phyloP scores from a whole-genome alignment of 2,888 invertebrate genomes.

The Brachypterus glaber region DNA sequence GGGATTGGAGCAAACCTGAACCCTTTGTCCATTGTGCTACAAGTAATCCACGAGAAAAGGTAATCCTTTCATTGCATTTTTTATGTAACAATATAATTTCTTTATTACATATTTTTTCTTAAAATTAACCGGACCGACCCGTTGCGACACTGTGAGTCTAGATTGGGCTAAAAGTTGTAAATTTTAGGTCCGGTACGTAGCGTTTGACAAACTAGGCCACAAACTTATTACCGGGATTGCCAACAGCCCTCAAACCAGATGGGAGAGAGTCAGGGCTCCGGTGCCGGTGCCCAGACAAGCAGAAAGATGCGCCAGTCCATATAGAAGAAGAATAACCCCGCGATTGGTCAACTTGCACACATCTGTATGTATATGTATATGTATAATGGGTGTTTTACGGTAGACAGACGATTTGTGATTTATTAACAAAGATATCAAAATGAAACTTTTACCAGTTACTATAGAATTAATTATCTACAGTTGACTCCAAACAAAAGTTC shows the following conservation, averaged over 20 bases:
- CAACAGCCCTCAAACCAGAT: conserved; percentile 47
- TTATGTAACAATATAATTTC: conserved; percentile 3
- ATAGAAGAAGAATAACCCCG: conserved; percentile 35
- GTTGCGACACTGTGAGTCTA: too few species aligned
- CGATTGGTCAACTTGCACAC: conserved; percentile 22
- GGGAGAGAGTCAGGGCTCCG: conserved; percentile 42
- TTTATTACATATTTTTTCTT: too few species aligned
- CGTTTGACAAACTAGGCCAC: conserved; percentile 72
- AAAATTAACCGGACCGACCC: too few species aligned
- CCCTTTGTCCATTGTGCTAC: conserved; percentile 69
- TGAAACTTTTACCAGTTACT: too few species aligned
- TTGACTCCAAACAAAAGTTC: too few species aligned
- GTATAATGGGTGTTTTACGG: too few species aligned
- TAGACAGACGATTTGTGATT: not conserved
- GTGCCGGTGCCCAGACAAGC: conserved; percentile 34
- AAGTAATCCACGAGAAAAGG: conserved; percentile 69
- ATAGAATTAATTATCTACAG: too few species aligned
- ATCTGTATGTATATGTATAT: too few species aligned
- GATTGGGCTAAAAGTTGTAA: too few species aligned
- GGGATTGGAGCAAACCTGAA: conserved; percentile 77
- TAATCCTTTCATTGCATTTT: conserved; percentile 30
- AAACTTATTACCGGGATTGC: conserved; percentile 79
- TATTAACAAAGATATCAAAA: too few species aligned
- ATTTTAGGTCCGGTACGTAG: conserved; percentile 57
- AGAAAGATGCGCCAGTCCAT: conserved; percentile 32